Conservation (phyloP, 1,140 invertebrate species). For the Aphis craccivora region DNA sequence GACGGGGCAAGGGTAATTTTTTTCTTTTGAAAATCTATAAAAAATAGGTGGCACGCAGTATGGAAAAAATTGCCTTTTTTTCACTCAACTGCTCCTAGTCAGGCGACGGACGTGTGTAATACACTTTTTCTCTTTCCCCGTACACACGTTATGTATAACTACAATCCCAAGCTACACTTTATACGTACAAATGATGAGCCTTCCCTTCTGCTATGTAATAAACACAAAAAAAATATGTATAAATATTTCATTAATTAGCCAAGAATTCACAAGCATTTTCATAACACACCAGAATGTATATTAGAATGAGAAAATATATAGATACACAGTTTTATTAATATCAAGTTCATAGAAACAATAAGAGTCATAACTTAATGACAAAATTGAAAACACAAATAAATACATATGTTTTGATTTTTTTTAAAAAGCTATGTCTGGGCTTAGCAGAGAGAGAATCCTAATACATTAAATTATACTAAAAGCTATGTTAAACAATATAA, state of each 20-base stretch:
- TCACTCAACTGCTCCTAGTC: constrained; percentile 20
- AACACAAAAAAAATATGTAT: not conserved
- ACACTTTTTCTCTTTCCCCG: not conserved
- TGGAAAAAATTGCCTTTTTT: not conserved
- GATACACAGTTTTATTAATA: no score
- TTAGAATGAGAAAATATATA: not conserved
- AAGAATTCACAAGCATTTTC: not conserved
- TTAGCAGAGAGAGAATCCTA: no score
- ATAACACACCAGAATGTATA: not conserved
- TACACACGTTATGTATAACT: not conserved
- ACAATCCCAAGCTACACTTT: not conserved
- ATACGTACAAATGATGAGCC: not conserved
- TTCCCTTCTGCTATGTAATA: not conserved
- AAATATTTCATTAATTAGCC: not conserved
- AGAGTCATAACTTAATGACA: no score
- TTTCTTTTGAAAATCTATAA: not conserved
- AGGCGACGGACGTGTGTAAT: constrained; percentile 31
- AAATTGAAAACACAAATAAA: no score
- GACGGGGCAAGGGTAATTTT: not conserved
- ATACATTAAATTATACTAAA: no score
- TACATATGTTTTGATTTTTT: no score
- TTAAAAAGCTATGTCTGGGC: no score
- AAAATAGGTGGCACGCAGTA: not conserved
- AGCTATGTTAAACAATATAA: no score
- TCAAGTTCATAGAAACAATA: no score